phyloP scores from a whole-genome alignment of 2,113 vertebrate genomes.

The Chunga burmeisteri region DNA sequence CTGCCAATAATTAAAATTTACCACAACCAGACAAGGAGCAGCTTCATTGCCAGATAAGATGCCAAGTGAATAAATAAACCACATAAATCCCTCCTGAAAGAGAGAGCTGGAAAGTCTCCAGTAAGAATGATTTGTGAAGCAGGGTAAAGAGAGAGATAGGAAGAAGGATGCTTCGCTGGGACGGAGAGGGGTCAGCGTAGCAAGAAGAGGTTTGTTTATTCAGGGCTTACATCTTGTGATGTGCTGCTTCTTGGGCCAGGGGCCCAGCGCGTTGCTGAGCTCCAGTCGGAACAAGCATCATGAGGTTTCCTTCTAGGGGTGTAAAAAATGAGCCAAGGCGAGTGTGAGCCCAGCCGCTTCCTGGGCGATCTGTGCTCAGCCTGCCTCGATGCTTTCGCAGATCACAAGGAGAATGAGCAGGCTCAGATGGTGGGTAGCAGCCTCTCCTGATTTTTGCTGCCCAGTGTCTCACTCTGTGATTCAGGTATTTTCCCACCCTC shows the following conservation, averaged over 20 bases:
- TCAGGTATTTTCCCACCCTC: conserved; percentile 16
- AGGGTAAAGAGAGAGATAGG: not conserved
- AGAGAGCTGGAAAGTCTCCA: conserved; percentile 2
- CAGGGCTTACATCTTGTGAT: not conserved
- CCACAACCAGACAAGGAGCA: not conserved
- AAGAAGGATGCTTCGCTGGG: not conserved
- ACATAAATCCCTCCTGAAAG: not conserved
- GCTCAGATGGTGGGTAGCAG: not conserved
- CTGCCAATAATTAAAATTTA: conserved; percentile 37
- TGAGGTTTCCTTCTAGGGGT: conserved; percentile 47
- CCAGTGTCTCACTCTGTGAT: not conserved
- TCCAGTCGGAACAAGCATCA: not conserved
- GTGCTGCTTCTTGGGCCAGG: not conserved
- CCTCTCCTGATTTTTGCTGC: not conserved
- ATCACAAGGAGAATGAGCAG: not conserved
- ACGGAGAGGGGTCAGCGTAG: not conserved
- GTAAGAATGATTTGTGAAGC: not conserved
- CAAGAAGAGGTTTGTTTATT: conserved; percentile 19
- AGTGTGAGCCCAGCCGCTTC: conserved; percentile 9
- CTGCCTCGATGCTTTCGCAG: not conserved
- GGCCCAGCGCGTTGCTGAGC: not conserved
- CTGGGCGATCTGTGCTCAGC: not conserved
- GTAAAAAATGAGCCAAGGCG: not conserved
- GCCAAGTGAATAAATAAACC: conserved; percentile 1
- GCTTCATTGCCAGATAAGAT: not conserved